Base-by-base conservation (phyloP, 2,797 vertebrate genomes). In the Microctenopoma lineatum region DNA sequence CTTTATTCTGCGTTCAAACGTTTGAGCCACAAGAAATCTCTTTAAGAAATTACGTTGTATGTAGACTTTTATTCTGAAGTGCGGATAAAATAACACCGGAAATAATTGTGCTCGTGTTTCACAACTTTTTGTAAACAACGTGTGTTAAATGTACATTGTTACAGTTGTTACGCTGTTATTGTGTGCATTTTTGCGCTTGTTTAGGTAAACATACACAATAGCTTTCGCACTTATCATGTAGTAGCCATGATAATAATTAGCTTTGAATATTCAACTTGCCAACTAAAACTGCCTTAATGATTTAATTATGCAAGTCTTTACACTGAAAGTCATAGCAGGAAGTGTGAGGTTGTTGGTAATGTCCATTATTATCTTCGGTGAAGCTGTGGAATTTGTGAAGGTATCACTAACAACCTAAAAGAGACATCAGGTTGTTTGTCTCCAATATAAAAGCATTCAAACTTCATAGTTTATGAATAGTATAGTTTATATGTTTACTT, bases 41-140 rank as follows among this genome's bases (percentile, higher is more conserved):
- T 13, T 4, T 16, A 44, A 44, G 4, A n/a, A 44, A 13, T 14
- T 5, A n/a, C 36, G 11, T 38, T 38, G 9, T 5, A 29, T 18
- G 18, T 0, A n/a, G 14, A 51, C 32, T 1, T 56, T 84, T 84
- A 81, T 61, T 76, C 4, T 79, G 82, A 79, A 81, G 27, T 76
- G 5, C 1, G 39, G 0, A 7, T 1, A 29, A 63, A 64, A 7
- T 14, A 1, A 26, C 12, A 54, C 53, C 25, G 67, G 71, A 75
- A 56, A 66, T 29, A 7, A 13, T 27, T 18, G 5, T 46, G n/a
- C 2, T 16, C 5, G 16, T 15, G 2, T 27, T 60, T 66, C 14
- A 46, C 7, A 4, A 55, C 41, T 63, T 65, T 53, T 52, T 38
- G 11, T 52, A 48, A 72, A 63, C 27, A 50, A 7, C 15, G 27